A percentile compares a stretch with the other conserved stretches of the same genome.
Evolutionary conservation across 2,888 invertebrate species (phyloP).

Genomic region (Netelia virgata): DNA sequence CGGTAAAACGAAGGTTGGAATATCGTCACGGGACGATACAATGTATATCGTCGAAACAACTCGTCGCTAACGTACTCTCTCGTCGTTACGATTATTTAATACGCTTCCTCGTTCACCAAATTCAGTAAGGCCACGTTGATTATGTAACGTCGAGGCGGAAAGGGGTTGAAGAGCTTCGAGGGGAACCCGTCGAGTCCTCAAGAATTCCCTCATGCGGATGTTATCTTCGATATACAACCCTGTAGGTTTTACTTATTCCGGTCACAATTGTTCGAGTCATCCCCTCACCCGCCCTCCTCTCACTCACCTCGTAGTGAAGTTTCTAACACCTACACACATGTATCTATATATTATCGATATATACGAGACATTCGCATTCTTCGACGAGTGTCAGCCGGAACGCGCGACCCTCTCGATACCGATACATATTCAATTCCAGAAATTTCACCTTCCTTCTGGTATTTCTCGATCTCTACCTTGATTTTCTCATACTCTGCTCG

Average conservation of each 20-base stretch:
- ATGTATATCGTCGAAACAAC: slow-evolving; percentile 19
- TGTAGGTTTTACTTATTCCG: slow-evolving; percentile 76
- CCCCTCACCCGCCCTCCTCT: slow-evolving; percentile 62
- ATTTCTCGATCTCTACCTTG: slow-evolving; percentile 66
- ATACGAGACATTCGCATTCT: slow-evolving; percentile 16
- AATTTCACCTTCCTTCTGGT: slow-evolving; percentile 65
- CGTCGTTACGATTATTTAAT: slow-evolving; percentile 45
- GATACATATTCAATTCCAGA: slow-evolving; percentile 83
- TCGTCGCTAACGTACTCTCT: neutral
- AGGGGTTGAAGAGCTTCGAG: slow-evolving; percentile 1
- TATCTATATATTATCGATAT: too few species aligned
- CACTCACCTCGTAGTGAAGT: neutral
- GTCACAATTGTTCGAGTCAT: slow-evolving; percentile 77
- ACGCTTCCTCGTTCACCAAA: slow-evolving; percentile 20
- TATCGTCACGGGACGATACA: too few species aligned
- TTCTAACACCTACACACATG: neutral
- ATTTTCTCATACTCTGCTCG: slow-evolving; percentile 34
- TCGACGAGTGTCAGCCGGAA: slow-evolving; percentile 71
- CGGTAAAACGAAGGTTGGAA: too few species aligned
- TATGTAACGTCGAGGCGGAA: neutral
- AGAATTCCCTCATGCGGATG: slow-evolving; percentile 39
- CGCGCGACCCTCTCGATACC: slow-evolving; percentile 73
- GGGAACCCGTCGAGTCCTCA: slow-evolving; percentile 30
- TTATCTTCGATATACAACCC: slow-evolving; percentile 28
- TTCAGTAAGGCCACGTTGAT: neutral